These are phyloP conservation scores for Fistularia tabacaria DNA, from an alignment of 2,797 vertebrate genomes.

Conservation along the genomic window DNA sequence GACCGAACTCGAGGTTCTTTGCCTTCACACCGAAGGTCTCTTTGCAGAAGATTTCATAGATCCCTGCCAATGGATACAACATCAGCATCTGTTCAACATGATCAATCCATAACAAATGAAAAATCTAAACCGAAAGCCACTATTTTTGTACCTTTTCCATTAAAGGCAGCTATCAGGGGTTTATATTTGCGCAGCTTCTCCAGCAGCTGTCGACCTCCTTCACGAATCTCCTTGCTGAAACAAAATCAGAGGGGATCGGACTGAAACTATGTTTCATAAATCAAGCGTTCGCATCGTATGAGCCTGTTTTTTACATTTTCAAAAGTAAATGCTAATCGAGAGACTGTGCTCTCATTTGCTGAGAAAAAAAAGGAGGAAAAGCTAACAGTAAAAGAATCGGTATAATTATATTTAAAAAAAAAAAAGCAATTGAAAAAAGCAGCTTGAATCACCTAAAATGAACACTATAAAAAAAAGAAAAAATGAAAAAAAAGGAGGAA, in stretches of 20 bases:
- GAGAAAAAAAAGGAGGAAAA: no score
- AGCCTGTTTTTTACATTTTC: no score
- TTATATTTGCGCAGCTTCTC: constrained; percentile 94
- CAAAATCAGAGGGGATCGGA: constrained; percentile 4
- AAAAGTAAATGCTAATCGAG: no score
- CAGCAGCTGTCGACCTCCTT: constrained; percentile 93
- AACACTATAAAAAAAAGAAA: no score
- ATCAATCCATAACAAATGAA: not conserved
- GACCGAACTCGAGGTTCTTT: constrained; percentile 94
- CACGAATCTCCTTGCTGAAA: constrained; percentile 94
- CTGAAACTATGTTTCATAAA: no score
- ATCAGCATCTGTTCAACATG: not conserved
- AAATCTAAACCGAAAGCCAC: not conserved
- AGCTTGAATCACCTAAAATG: no score
- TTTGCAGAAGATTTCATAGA: constrained; percentile 99
- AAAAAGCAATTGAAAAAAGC: no score
- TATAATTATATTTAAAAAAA: no score
- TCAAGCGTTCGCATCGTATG: no score
- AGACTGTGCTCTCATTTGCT: no score
- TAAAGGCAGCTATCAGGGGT: constrained; percentile 94
- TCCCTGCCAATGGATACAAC: constrained; percentile 72
- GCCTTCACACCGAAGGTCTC: constrained; percentile 95
- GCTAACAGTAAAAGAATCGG: no score
- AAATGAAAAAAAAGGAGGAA: no score
- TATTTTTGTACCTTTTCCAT: constrained; percentile 80